A percentile compares a stretch with the other conserved stretches of the same genome.
These are phyloP conservation scores for Guaruba guarouba DNA, from an alignment of 2,113 vertebrate species.

Conservation along the genomic window DNA sequence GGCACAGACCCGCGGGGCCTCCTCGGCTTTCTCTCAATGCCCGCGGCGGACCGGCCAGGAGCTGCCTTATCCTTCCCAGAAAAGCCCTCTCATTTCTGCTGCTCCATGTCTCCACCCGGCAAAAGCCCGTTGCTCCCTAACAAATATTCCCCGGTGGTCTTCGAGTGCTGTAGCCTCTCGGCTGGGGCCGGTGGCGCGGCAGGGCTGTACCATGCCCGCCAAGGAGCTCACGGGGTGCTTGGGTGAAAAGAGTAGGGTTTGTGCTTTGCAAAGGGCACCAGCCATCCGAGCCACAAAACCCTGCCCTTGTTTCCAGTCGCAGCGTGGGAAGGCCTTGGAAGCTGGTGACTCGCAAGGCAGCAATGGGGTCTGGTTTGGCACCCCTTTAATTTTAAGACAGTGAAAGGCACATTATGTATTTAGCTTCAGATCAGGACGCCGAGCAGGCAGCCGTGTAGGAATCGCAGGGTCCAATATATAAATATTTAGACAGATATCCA, in stretches of 20 bases:
- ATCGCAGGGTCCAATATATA: constrained; percentile 37
- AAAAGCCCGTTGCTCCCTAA: not conserved
- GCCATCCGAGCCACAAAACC: not conserved
- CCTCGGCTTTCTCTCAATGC: fast-evolving
- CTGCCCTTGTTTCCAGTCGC: not conserved
- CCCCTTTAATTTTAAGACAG: constrained; percentile 8
- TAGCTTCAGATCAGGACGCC: constrained; percentile 26
- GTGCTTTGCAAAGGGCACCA: not conserved
- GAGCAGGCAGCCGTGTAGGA: constrained; percentile 13
- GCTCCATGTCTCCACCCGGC: fast-evolving
- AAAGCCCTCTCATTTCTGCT: not conserved
- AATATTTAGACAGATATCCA: constrained; percentile 72
- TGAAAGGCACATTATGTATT: constrained; percentile 43
- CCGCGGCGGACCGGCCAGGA: not conserved
- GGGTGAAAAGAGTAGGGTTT: not conserved
- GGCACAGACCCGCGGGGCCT: fast-evolving
- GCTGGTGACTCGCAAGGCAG: not conserved
- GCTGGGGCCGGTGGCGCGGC: fast-evolving
- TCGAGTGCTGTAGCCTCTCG: not conserved
- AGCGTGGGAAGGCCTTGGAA: not conserved
- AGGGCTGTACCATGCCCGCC: fast-evolving
- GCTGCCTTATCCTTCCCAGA: not conserved
- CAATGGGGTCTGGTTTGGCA: not conserved
- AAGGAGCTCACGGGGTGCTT: not conserved
- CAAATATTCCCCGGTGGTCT: not conserved